These are phyloP conservation scores for Indicator maculatus DNA, from an alignment of 2,113 vertebrate genomes.

Conservation along the genomic window DNA sequence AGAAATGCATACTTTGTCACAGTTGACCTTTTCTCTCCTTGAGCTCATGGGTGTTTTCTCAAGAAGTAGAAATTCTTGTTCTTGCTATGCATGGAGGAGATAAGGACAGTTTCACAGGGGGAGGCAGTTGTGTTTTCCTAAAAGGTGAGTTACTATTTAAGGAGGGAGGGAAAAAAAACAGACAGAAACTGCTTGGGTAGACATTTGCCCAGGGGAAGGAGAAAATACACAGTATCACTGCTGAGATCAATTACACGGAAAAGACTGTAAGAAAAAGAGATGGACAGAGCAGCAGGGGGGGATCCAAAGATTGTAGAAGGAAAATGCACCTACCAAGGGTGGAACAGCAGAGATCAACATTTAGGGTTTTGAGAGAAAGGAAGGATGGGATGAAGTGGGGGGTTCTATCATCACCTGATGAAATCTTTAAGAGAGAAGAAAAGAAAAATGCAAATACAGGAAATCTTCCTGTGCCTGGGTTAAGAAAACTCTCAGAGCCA, in stretches of 20 bases:
- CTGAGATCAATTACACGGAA: neutral
- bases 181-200: neutral
- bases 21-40: slow-evolving; percentile 17
- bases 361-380: neutral
- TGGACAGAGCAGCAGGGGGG: neutral
- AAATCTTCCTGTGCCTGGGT: neutral
- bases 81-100: slow-evolving; percentile 1
- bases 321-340: neutral
- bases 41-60: slow-evolving; percentile 14
- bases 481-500: neutral
- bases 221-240: neutral
- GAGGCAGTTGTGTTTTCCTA: neutral
- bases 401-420: neutral
- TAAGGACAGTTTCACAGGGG: slow-evolving; percentile 6
- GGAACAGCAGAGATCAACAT: neutral
- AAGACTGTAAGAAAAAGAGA: neutral
- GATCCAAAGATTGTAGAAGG: neutral
- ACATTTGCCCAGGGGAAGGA: neutral
- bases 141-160: neutral
- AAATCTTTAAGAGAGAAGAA: neutral
- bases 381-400: neutral
- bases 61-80: slow-evolving; percentile 39
- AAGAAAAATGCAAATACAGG: neutral
- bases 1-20: neutral
- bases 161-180: neutral